These are phyloP conservation scores for Drosophila guanche DNA, from an alignment of 1,140 invertebrate genomes.

Conservation along the genomic window DNA sequence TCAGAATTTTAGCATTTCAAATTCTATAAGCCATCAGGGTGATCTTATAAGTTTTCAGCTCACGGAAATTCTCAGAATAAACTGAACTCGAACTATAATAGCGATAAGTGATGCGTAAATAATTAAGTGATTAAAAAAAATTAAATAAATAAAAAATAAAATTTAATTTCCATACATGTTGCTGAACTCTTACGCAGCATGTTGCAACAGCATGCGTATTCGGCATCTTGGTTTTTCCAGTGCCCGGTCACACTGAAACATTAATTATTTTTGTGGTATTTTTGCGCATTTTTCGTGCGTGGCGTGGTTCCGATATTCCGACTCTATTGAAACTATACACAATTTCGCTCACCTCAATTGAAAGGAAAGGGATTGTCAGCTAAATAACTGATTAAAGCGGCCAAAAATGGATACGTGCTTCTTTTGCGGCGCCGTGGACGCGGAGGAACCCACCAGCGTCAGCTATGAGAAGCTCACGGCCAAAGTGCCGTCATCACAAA, in stretches of 20 bases:
- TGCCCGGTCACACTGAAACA: not conserved
- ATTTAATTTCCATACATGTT: not conserved
- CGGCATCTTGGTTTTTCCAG: not conserved
- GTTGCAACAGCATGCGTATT: not conserved
- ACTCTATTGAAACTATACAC: slow-evolving; percentile 17
- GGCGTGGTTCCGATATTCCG: slow-evolving; percentile 3
- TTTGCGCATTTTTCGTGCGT: not conserved
- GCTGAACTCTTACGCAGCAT: not conserved
- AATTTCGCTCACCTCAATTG: slow-evolving; percentile 25
- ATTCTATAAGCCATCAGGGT: slow-evolving; percentile 19
- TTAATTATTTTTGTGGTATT: too few relatives aligned
- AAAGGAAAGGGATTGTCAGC: slow-evolving; percentile 44
- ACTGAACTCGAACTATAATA: slow-evolving; percentile 13
- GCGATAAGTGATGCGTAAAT: not conserved
- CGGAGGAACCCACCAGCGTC: slow-evolving; percentile 29
- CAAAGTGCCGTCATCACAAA: slow-evolving; percentile 71
- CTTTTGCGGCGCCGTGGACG: slow-evolving; percentile 68
- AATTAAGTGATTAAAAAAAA: not conserved
- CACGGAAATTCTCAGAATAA: slow-evolving; percentile 39
- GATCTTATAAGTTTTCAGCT: slow-evolving; percentile 60
- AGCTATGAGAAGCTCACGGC: slow-evolving; percentile 51
- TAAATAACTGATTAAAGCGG: slow-evolving; percentile 21
- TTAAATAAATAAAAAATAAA: not conserved
- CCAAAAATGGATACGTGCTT: slow-evolving; percentile 62
- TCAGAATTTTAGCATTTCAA: not conserved